Conservation (phyloP, 2,888 invertebrate species). For the Ectemnius cavifrons region DNA sequence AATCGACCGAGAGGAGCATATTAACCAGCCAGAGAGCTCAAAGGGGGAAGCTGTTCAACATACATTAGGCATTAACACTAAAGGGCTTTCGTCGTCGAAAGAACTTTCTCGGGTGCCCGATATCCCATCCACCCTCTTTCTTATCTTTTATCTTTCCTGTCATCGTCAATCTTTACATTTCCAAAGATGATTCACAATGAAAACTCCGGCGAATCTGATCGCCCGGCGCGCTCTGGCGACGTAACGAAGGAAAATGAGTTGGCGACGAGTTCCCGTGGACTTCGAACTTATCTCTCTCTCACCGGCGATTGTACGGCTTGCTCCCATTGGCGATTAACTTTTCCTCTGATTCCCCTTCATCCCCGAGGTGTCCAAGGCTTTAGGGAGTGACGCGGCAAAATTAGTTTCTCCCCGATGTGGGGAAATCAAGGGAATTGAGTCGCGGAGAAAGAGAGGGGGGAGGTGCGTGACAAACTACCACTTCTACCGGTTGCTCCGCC, state of each 20-base stretch:
- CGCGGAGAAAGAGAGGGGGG: no score
- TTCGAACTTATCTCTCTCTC: conserved; percentile 29
- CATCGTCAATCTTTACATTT: conserved; percentile 11
- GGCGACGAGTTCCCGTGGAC: conserved; percentile 23
- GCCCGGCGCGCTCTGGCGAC: neutral
- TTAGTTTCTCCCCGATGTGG: conserved; percentile 5
- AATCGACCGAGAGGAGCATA: no score
- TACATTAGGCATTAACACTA: conserved; percentile 11
- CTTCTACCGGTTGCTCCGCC: conserved; percentile 17
- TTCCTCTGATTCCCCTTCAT: conserved; percentile 6
- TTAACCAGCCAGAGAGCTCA: no score
- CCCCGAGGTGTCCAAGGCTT: conserved; percentile 22
- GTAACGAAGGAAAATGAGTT: conserved; percentile 23
- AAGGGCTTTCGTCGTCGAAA: conserved; percentile 3
- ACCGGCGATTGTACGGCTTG: conserved; percentile 15
- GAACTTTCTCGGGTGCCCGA: conserved; percentile 45
- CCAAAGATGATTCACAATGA: conserved; percentile 19
- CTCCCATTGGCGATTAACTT: conserved; percentile 42
- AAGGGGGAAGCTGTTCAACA: conserved; percentile 12
- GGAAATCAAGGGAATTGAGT: no score
- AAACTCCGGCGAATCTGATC: conserved; percentile 25
- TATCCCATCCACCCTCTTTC: neutral
- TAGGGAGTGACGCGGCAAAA: conserved; percentile 5
- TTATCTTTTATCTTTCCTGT: neutral
- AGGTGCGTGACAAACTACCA: neutral